phyloP scores from a whole-genome alignment of 2,888 invertebrate species.

The Tenodera sinensis region DNA sequence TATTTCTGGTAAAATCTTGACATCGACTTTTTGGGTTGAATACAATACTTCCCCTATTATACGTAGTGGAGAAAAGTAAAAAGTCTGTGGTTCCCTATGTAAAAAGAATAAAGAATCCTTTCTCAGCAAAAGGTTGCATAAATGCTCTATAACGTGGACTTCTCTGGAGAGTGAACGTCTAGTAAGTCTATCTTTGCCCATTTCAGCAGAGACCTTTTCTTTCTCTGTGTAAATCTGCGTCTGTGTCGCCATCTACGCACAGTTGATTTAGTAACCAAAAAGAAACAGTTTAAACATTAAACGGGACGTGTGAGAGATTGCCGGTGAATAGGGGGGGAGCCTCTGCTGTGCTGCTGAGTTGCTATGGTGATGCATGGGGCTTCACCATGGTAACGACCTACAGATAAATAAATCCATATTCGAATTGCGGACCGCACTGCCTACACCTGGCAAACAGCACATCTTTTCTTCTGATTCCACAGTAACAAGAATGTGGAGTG shows the following conservation, averaged over 20 bases:
- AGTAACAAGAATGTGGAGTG: neutral
- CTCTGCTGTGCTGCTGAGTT: constrained; percentile 3
- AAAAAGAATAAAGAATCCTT: too few species aligned
- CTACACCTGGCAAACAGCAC: neutral
- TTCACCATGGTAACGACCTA: constrained; percentile 22
- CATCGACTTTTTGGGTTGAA: too few species aligned
- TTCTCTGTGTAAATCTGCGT: neutral
- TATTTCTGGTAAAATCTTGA: too few species aligned
- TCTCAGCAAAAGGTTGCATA: too few species aligned
- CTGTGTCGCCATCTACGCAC: neutral
- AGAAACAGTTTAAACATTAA: neutral
- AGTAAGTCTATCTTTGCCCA: neutral
- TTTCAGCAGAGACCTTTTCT: neutral
- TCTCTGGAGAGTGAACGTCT: neutral
- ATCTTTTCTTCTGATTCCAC: neutral
- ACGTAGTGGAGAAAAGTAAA: too few species aligned
- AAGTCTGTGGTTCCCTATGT: too few species aligned
- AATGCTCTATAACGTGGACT: too few species aligned
- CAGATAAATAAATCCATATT: constrained; percentile 19
- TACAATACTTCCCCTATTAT: too few species aligned
- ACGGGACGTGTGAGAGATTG: neutral
- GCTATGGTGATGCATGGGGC: constrained; percentile 19
- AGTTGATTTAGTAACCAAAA: neutral
- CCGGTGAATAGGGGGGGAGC: neutral
- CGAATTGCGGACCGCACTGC: neutral